phyloP scores from a whole-genome alignment of 2,113 vertebrate species.

The Megaleporinus macrocephalus region DNA sequence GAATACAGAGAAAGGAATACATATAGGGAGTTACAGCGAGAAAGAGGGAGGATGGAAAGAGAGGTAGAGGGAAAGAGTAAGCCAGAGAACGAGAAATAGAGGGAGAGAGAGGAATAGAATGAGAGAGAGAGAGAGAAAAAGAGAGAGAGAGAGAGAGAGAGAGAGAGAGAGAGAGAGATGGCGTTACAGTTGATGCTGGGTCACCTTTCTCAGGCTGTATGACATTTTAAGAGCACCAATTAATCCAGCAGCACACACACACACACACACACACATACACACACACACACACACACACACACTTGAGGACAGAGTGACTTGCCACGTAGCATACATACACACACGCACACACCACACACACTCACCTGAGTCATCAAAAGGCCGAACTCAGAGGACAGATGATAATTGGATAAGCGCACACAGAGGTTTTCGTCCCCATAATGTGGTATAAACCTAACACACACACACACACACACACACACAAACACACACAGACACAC shows the following conservation, averaged over 20 bases:
- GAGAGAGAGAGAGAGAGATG: slow-evolving; percentile 33
- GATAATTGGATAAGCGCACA: slow-evolving; percentile 1
- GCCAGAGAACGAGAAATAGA: slow-evolving; percentile 12
- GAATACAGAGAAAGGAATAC: not conserved
- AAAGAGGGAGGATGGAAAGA: not conserved
- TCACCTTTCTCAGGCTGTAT: slow-evolving; percentile 50
- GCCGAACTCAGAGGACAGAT: not conserved
- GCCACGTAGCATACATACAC: not conserved
- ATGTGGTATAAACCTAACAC: too few species aligned
- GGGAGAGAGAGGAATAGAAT: not conserved
- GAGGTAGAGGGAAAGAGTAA: slow-evolving; percentile 2
- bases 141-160: not conserved
- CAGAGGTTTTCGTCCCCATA: too few species aligned
- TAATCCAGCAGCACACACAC: slow-evolving; percentile 43
- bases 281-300: not conserved
- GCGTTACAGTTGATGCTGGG: slow-evolving; percentile 19
- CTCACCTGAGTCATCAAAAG: not conserved
- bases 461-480: too few species aligned
- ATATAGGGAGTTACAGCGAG: not conserved
- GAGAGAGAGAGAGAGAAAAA: slow-evolving; percentile 19
- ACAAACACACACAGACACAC: not conserved
- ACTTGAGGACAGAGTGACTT: not conserved
- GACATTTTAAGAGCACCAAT: slow-evolving; percentile 57
- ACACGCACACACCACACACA: not conserved
- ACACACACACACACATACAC: not conserved